Base-by-base conservation (phyloP, 92 coral and sea anemone genomes). In the Paragorgia papillata region DNA sequence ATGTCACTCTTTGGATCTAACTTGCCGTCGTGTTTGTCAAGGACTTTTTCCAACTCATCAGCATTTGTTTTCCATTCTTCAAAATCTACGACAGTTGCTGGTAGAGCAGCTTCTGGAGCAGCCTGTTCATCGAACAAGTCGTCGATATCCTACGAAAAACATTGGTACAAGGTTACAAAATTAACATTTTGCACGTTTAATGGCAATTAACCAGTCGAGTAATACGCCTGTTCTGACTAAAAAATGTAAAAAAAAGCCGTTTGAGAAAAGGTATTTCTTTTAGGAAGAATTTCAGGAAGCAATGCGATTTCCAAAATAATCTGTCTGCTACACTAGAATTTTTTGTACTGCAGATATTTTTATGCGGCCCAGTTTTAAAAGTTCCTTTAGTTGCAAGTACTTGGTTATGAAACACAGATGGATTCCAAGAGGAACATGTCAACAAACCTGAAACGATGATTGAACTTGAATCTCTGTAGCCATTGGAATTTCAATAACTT, bases 41-140 rank as follows among this genome's bases (percentile, higher is more conserved):
- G 78, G 20, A 71, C 24, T 30, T 49, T 18, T 32, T 71, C 78
- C 29, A 71, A 50, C 54, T 71, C 78, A 5, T 13, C 48, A 20
- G 54, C 78, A 3, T 39, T 31, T 31, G 19, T 14, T 27, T 71
- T 53, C 78, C 78, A 71, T 32, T 71, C 63, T n/a, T 55, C 78
- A 30, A 53, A 71, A 55, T 71, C 78, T n/a, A n/a, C n/a, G n/a
- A n/a, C n/a, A n/a, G n/a, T n/a, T n/a, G n/a, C n/a, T n/a, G n/a
- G n/a, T n/a, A n/a, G n/a, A 1, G 41, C 64, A 32, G 63, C 19
- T 29, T 18, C 22, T 31, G 69, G 41, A 2, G 17, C 64, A 58
- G 12, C 64, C 37, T 58, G 58, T 1, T 35, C 57, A 2, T 12
- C 37, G 22, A 33, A 40, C 0, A 26, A 34, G 6, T 55, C 64